Conservation (phyloP, 2,797 vertebrate genomes). For the Alcedo quadribrachys region DNA sequence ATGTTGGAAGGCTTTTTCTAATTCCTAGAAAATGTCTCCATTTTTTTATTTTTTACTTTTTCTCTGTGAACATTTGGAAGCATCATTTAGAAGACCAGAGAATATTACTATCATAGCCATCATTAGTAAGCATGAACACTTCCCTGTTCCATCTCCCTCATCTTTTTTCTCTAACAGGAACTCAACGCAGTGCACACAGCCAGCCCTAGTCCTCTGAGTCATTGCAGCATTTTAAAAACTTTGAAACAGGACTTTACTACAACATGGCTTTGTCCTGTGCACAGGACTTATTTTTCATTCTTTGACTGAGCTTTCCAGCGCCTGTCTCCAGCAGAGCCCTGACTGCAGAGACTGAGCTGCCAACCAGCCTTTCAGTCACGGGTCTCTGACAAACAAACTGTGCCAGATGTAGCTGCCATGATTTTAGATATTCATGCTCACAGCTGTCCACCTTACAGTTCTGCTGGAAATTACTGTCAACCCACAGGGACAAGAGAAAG, state of each 20-base stretch:
- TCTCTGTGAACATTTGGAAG: background rate
- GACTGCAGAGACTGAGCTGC: background rate
- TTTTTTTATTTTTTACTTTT: background rate
- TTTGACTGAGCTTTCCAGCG: background rate
- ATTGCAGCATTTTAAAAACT: background rate
- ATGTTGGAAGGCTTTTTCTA: background rate
- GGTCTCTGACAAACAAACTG: conserved; percentile 29
- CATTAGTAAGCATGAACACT: background rate
- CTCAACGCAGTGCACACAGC: background rate
- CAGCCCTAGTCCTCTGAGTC: background rate
- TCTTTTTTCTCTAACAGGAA: background rate
- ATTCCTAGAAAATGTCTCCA: background rate
- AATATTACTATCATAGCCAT: background rate
- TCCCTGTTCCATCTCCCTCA: background rate
- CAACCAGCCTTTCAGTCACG: conserved; percentile 23
- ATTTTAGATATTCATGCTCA: conserved; percentile 27
- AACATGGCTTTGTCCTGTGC: background rate
- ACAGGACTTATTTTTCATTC: background rate
- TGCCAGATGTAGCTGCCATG: conserved; percentile 42
- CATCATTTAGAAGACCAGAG: background rate
- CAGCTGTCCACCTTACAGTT: conserved; percentile 34
- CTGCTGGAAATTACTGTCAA: conserved; percentile 46
- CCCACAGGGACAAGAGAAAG: background rate
- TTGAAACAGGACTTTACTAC: background rate
- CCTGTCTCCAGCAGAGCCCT: background rate